Percentiles rank a stretch among this genome's conserved stretches.
phyloP scores from a whole-genome alignment of 1,140 invertebrate species.

The Drosophila lacteicornis region DNA sequence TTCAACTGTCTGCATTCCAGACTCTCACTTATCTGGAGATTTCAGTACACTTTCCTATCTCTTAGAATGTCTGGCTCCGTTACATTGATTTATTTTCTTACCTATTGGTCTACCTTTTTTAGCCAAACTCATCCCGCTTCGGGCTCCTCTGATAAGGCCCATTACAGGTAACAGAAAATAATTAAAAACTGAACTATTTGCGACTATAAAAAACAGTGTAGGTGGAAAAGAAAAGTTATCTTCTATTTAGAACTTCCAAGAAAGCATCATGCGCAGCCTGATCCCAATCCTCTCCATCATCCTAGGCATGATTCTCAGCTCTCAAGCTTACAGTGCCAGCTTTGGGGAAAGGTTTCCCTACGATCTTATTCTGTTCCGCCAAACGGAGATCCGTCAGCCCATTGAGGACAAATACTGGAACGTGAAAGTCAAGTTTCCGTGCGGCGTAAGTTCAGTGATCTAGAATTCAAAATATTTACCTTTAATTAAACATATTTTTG shows the following conservation, averaged over 20 bases:
- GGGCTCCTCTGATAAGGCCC: slow-evolving; percentile 26
- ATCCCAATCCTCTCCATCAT: slow-evolving; percentile 47
- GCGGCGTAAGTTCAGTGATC: slow-evolving; percentile 46
- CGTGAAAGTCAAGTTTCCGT: slow-evolving; percentile 60
- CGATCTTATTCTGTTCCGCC: slow-evolving; percentile 58
- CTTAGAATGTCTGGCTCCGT: slow-evolving; percentile 4
- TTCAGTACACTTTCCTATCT: neutral
- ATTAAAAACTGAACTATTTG: slow-evolving; percentile 22
- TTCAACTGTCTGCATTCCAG: neutral
- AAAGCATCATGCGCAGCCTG: slow-evolving; percentile 22
- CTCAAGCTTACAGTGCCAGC: slow-evolving; percentile 50
- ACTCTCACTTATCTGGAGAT: neutral
- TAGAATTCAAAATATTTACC: neutral
- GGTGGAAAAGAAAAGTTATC: neutral
- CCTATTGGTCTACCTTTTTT: slow-evolving; percentile 3
- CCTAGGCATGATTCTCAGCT: slow-evolving; percentile 45
- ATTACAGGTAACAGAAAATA: slow-evolving; percentile 33
- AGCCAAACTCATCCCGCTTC: slow-evolving; percentile 11
- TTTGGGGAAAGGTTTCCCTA: slow-evolving; percentile 57
- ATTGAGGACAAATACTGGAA: slow-evolving; percentile 60
- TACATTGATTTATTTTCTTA: slow-evolving; percentile 22
- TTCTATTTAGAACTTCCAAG: slow-evolving; percentile 23
- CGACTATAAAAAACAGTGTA: slow-evolving; percentile 47
- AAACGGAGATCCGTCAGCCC: slow-evolving; percentile 51
- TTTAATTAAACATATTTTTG: neutral